Evolutionary conservation across 2,797 vertebrate genomes (phyloP).

Genomic region (Etheostoma nigrum): DNA sequence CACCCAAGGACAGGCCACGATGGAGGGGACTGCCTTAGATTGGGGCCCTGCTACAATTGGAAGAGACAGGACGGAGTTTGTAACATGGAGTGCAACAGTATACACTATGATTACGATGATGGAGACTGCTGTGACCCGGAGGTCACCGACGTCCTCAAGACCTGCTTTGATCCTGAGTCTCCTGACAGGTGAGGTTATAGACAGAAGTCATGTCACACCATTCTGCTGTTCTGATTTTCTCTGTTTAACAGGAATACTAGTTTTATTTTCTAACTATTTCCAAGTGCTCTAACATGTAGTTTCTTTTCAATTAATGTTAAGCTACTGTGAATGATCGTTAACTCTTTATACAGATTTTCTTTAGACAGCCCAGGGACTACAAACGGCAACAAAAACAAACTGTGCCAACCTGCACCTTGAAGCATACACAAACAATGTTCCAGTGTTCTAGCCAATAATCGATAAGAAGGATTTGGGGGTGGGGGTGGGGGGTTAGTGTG

Average conservation of each 20-base stretch:
- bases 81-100: slow-evolving; percentile 93
- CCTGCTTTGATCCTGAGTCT: slow-evolving; percentile 97
- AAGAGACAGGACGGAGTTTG: slow-evolving; percentile 93
- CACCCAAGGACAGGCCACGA: slow-evolving; percentile 94
- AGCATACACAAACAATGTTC: no score
- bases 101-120: slow-evolving; percentile 94
- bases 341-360: background rate
- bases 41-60: slow-evolving; percentile 92
- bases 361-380: no score
- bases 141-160: slow-evolving; percentile 88
- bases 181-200: slow-evolving; percentile 87
- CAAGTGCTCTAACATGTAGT: background rate
- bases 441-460: no score
- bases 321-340: background rate
- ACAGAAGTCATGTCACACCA: background rate
- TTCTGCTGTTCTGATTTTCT: background rate
- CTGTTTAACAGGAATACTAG: background rate
- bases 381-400: no score
- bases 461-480: no score
- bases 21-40: slow-evolving; percentile 92
- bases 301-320: no score
- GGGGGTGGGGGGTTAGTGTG: no score
- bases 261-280: slow-evolving; percentile 3
- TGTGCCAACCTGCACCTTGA: no score
- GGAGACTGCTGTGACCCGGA: slow-evolving; percentile 95